Base-by-base conservation (phyloP, 1,140 invertebrate genomes). In the Eriocheir sinensis region DNA sequence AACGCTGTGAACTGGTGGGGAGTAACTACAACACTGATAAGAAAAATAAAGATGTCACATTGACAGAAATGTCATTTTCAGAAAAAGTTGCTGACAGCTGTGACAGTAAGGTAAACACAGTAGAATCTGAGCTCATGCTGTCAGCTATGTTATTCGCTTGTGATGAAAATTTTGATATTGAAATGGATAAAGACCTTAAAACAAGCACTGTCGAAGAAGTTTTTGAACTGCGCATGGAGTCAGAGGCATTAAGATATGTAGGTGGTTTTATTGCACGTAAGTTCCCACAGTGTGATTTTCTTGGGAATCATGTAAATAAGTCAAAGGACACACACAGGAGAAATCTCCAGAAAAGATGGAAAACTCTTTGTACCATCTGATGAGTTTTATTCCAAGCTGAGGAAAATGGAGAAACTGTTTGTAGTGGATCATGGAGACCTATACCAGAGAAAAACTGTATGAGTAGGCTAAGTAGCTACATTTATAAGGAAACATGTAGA, bases 331-430 rank as follows among this genome's bases (percentile, higher is more conserved):
- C 79, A 79, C 72, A 92, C 83, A 60, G n/a, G 32, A 30, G 32
- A 2, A 3, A 41, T 92, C 38, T 40, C 3, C 32, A 92, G 4
- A 34, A 38, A 44, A 81, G 40, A 81, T 60, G 34, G 79, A 83
- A 92, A 81, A 83, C 40, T 34, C 34, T 2, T 81, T 9, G 81
- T 8, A 27, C 72, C 60, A 80, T 40, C 91, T 8, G 44, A 83
- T 38, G 79, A 91, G 34, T 92, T 92, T 80, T 92, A 40, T 92
- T 2, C 9, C 15, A 8, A 92, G 36, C 30, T 92, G 83, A 3
- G 3, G n/a, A 30, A 36, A 92, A 91, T 91, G 89, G 89, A 91
- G 40, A 91, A 41, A 91, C 36, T 91, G 34, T 91, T 91, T 72
- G 4, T 34, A 15, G 60, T 30, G 17, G 60, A 91, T 80, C 89